Evolutionary conservation across 92 coral and sea anemone species (phyloP), one percentile per base, ranked within the genome.

Genomic region (Epizoanthus illoricatus): DNA sequence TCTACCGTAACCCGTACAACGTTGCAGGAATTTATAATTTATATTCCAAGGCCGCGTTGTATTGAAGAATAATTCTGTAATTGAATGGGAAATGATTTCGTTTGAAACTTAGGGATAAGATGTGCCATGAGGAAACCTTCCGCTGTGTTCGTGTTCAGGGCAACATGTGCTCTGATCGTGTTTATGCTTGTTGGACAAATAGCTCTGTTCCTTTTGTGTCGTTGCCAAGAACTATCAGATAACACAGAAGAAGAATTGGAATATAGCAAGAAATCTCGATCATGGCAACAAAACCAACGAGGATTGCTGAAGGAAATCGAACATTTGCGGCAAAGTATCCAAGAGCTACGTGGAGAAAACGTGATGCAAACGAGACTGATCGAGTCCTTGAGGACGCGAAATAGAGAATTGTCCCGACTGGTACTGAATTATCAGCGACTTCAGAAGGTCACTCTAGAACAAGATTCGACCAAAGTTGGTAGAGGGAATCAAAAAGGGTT

Each of bases 91-190:
- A 24, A 60, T 19, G 61, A n/a, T 18, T 4, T 16, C 16, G 52
- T 62, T 78, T 15, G 12, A 20, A 24, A 78, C 16, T 21, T 18
- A 57, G 39, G n/a, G 49, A 15, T 36, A 76, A 42, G 59, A 78
- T 63, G 80, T 85, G 94, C 91, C 88, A 93, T 93, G 97, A 87
- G 80, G 82, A 91, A 83, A 36, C 91, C 88, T 39, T 88, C 97
- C 68, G 84, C 85, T 39, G 84, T 76, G 57, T 69, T 88, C 13
- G 97, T 91, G 55, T 90, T 91, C 81, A 90, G 84, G 65, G 92
- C 92, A 90, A 93, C 97, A 71, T 93, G 93, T 87, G 88, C 88
- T 47, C 57, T 93, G 57, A 83, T 93, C 41, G 18, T 82, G 18
- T 84, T 93, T 39, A 64, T 93, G 40, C 79, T 93, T 56, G 20